Percentiles rank a stretch among this genome's conserved stretches.
phyloP scores from a whole-genome alignment of 2,888 invertebrate species.

The Girardia tigrina region DNA sequence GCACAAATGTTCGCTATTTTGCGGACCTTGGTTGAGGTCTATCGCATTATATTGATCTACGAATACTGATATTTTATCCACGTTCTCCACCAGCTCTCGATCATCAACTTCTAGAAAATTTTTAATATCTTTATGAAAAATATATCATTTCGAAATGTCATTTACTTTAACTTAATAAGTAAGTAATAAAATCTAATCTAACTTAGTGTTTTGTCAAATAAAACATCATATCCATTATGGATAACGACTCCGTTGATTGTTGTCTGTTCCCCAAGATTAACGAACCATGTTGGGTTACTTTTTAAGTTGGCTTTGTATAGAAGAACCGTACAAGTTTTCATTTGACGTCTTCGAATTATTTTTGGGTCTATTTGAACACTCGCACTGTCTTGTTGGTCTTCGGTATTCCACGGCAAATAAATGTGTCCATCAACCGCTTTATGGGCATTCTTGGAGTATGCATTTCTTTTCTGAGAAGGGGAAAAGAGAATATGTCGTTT shows the following conservation, averaged over 20 bases:
- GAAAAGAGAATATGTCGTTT: constrained; percentile 44
- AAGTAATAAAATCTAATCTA: not conserved
- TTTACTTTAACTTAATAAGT: not conserved
- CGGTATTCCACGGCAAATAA: constrained; percentile 39
- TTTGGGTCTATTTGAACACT: not conserved
- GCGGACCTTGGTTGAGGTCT: not conserved
- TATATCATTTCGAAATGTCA: not conserved
- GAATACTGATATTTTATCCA: not conserved
- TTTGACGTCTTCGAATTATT: constrained; percentile 38
- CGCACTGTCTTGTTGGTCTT: constrained; percentile 39
- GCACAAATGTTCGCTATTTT: constrained; percentile 42
- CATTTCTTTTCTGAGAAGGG: not conserved
- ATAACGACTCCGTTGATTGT: constrained; percentile 52
- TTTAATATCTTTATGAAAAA: too few species aligned
- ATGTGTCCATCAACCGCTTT: constrained; percentile 52
- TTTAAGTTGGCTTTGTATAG: constrained; percentile 52
- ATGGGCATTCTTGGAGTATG: not conserved
- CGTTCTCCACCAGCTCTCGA: not conserved
- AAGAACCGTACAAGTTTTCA: constrained; percentile 53
- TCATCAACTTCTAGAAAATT: too few species aligned
- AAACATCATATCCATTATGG: constrained; percentile 46
- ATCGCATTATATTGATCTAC: not conserved
- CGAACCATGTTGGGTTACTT: constrained; percentile 54
- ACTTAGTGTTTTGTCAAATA: not conserved
- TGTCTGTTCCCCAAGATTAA: constrained; percentile 51